A percentile compares a stretch with the other conserved stretches of the same genome.
Conservation (phyloP, 2,888 invertebrate species). For the Mystacides longicornis region DNA sequence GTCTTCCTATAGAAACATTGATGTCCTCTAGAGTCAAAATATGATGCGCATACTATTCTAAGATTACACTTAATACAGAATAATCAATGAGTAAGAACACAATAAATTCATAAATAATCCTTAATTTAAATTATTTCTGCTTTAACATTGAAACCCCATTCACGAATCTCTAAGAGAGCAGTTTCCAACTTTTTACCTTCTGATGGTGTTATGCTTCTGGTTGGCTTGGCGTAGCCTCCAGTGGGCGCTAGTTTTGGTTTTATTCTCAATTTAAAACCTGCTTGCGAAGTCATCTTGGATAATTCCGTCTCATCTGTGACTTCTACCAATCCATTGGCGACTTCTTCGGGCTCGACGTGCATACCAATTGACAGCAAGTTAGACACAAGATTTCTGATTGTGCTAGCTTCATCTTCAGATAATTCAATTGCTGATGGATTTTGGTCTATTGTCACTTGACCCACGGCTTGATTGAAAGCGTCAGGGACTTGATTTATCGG, state of each 20-base stretch:
- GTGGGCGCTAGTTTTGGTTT: conserved; percentile 10
- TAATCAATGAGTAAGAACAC: neutral
- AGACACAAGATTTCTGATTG: conserved; percentile 8
- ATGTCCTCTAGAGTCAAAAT: too few relatives aligned
- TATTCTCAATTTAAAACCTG: conserved; percentile 14
- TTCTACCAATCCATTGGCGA: conserved; percentile 6
- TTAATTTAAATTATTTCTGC: conserved; percentile 12
- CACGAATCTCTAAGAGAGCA: conserved; percentile 13
- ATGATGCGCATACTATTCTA: too few relatives aligned
- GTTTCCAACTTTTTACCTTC: conserved; percentile 15
- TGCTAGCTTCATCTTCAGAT: conserved; percentile 9
- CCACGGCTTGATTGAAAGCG: conserved; percentile 15
- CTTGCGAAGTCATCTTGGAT: conserved; percentile 8
- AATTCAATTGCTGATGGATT: conserved; percentile 11
- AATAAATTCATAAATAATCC: neutral
- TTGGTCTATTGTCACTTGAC: conserved; percentile 14
- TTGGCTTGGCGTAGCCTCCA: conserved; percentile 11
- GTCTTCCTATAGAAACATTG: too few relatives aligned
- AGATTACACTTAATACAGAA: too few relatives aligned
- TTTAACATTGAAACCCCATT: conserved; percentile 16
- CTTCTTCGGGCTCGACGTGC: conserved; percentile 15
- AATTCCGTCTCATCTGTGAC: conserved; percentile 9
- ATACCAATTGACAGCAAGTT: conserved; percentile 16
- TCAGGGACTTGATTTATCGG: conserved; percentile 14
- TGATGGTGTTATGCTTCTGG: conserved; percentile 11